Percentiles rank a stretch among this genome's conserved stretches.
Conservation (phyloP, 2,113 vertebrate species). For the Lanius collurio region DNA sequence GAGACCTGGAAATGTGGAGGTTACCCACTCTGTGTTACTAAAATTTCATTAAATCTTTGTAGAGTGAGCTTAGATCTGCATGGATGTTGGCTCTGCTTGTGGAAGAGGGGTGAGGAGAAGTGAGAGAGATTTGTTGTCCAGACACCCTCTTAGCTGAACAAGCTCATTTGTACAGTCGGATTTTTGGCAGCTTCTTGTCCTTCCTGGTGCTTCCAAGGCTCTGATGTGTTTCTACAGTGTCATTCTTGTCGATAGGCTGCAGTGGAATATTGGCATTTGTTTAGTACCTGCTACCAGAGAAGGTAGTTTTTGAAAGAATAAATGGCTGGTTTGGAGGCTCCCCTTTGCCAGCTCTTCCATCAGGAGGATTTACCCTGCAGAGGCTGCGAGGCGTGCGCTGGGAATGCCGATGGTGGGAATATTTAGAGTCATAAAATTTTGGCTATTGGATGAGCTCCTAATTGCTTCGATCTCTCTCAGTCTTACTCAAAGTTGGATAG, state of each 20-base stretch:
- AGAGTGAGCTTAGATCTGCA: neutral
- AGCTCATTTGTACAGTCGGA: neutral
- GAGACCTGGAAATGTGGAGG: neutral
- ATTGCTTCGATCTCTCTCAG: conserved; percentile 51
- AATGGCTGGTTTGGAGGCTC: neutral
- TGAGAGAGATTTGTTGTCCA: neutral
- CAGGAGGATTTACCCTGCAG: conserved; percentile 26
- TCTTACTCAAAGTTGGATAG: conserved; percentile 43
- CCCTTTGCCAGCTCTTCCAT: neutral
- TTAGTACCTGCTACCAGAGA: neutral
- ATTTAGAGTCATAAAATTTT: conserved; percentile 62
- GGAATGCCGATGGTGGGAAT: neutral
- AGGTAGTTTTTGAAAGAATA: neutral
- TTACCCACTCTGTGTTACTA: neutral
- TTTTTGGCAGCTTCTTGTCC: neutral
- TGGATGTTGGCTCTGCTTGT: neutral
- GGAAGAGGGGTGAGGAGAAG: neutral
- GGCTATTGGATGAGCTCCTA: conserved; percentile 55
- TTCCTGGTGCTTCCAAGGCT: neutral
- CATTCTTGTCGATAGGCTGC: neutral
- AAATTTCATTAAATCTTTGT: neutral
- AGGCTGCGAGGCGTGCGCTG: neutral
- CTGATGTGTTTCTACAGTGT: neutral
- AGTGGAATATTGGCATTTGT: neutral
- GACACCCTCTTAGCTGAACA: neutral